Base-by-base conservation (phyloP, 1,140 invertebrate genomes). In the Magallana gigas region DNA sequence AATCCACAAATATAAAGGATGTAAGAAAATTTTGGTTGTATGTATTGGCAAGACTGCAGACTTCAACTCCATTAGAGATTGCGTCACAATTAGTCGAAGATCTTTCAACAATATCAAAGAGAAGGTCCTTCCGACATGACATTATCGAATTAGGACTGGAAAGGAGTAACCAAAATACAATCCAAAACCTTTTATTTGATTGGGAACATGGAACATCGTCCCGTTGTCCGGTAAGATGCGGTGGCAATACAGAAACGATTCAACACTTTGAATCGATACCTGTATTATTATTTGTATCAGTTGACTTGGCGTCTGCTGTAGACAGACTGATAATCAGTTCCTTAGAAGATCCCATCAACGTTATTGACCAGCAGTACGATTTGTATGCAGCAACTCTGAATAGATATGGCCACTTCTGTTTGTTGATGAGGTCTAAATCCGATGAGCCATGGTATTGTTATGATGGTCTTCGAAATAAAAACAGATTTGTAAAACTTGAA, bases 331-430 rank as follows among this genome's bases (percentile, higher is more conserved):
- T 14, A n/a, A n/a, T 7, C 8, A 18, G n/a, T n/a, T n/a, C 62
- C 7, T 64, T 64, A 64, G 11, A 16, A 64, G 62, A 64, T n/a
- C 14, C 62, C 62, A 64, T 64, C n/a, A 64, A 8, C 8, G 16
- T 64, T 64, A n/a, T n/a, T n/a, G 62, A n/a, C 18, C 62, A 64
- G 18, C 62, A 64, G 62, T 23, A 64, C n/a, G 62, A 64, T 64
- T n/a, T 64, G 12, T 64, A 64, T 64, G 62, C 62, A 16, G 62
- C 62, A 64, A 64, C 62, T n/a, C 62, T 64, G n/a, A 64, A 64
- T 64, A 14, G 62, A n/a, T n/a, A 64, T 64, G 62, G 64, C 29
- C 64, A 71, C n/a, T 71, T 71, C 18, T 23, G 2, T 18, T 23
- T 71, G 64, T 23, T 71, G 16, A n/a, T 71, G n/a, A 71, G 64